A percentile compares a stretch with the other conserved stretches of the same genome.
Conservation (phyloP, 2,113 vertebrate species). For the Promerops cafer region DNA sequence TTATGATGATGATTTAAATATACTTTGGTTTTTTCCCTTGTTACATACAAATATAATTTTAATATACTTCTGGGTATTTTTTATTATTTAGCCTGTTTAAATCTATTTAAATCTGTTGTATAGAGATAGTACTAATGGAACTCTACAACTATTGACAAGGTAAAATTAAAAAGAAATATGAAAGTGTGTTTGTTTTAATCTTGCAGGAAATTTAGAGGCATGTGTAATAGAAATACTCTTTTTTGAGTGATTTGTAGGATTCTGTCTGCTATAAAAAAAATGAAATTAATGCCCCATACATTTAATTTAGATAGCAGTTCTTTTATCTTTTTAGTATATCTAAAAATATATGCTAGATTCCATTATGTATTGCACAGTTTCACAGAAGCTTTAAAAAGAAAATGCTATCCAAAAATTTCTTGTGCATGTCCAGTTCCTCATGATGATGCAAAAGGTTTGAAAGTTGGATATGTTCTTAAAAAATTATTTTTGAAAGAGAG, state of each 20-base stretch:
- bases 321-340: background rate
- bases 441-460: background rate
- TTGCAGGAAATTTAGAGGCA: background rate
- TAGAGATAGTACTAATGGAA: slow-evolving; percentile 74
- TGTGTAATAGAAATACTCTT: background rate
- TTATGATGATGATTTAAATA: background rate
- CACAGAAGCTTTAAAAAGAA: background rate
- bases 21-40: background rate
- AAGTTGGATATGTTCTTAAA: background rate
- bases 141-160: slow-evolving; percentile 74
- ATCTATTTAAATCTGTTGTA: slow-evolving; percentile 77
- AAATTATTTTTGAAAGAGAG: background rate
- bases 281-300: background rate
- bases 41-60: background rate
- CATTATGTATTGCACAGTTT: background rate
- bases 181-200: background rate
- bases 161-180: slow-evolving; percentile 25
- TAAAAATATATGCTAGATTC: background rate
- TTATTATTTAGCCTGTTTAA: slow-evolving; percentile 44
- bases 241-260: background rate
- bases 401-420: background rate
- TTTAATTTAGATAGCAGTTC: background rate
- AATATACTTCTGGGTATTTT: background rate
- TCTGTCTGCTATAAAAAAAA: background rate
- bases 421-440: background rate